These are phyloP conservation scores for Macquaria ambigua DNA, from an alignment of 2,113 vertebrate species.

Conservation along the genomic window DNA sequence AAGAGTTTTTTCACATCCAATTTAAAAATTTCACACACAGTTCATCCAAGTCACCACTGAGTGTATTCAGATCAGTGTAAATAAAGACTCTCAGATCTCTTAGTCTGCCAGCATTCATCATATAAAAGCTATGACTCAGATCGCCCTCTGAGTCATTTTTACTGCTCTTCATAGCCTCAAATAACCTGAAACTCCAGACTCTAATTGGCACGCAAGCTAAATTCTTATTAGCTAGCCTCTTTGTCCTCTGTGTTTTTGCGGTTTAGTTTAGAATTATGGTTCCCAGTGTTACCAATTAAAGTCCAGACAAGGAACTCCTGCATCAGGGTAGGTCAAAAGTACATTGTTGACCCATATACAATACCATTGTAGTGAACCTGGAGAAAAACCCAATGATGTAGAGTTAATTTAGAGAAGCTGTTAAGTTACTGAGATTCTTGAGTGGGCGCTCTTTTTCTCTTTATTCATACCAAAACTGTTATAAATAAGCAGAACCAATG, in stretches of 20 bases:
- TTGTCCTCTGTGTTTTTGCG: constrained; percentile 33
- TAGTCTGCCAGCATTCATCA: constrained; percentile 44
- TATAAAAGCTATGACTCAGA: constrained; percentile 59
- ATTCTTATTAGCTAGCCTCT: constrained; percentile 43
- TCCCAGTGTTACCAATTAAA: constrained; percentile 48
- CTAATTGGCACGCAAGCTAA: constrained; percentile 43
- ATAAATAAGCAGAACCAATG: not conserved
- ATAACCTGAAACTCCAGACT: constrained; percentile 46
- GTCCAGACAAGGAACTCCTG: constrained; percentile 14
- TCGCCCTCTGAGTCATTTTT: constrained; percentile 59
- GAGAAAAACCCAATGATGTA: not conserved
- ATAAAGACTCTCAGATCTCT: constrained; percentile 40
- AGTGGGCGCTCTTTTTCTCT: not conserved
- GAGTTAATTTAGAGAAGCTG: not conserved
- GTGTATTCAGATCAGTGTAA: constrained; percentile 43
- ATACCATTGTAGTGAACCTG: not conserved
- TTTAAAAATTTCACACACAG: constrained; percentile 18
- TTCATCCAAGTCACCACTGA: constrained; percentile 19
- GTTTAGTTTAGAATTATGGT: constrained; percentile 36
- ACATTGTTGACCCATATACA: constrained; percentile 5
- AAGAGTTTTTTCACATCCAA: constrained; percentile 10
- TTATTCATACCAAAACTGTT: not conserved
- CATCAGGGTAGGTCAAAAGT: constrained; percentile 24
- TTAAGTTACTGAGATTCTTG: not conserved
- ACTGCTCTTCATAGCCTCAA: constrained; percentile 50